Percentiles rank a stretch among this genome's conserved stretches.
Evolutionary conservation across 2,888 invertebrate genomes (phyloP).

Genomic region (Galerucella pusilla): DNA sequence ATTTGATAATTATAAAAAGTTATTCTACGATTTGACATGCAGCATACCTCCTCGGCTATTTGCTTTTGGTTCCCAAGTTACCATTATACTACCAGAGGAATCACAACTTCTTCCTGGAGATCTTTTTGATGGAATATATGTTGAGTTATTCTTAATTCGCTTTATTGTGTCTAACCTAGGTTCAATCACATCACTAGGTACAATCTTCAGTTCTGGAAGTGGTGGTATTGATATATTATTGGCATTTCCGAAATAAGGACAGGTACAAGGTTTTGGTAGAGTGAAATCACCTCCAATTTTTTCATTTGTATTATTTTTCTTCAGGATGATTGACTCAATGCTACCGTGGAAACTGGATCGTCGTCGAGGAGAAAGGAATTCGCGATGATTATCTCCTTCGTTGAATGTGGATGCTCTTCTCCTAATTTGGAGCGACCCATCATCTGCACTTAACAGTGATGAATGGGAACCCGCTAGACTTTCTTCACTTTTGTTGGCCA

Average conservation of each 20-base stretch:
- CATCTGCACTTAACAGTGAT: constrained; percentile 57
- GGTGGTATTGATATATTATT: constrained; percentile 59
- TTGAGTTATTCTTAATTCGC: not conserved
- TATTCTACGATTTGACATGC: too few relatives aligned
- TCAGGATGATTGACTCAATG: constrained; percentile 50
- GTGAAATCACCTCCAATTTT: constrained; percentile 63
- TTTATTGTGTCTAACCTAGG: constrained; percentile 13
- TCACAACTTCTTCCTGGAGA: constrained; percentile 54
- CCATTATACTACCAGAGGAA: constrained; percentile 65
- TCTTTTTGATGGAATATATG: constrained; percentile 60
- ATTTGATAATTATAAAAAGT: too few relatives aligned
- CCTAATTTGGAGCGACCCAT: constrained; percentile 57
- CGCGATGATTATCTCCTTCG: constrained; percentile 64
- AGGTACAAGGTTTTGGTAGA: constrained; percentile 82
- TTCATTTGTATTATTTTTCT: constrained; percentile 42
- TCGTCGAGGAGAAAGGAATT: constrained; percentile 61
- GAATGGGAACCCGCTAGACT: constrained; percentile 60
- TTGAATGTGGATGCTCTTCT: constrained; percentile 68
- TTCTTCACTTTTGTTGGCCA: constrained; percentile 54
- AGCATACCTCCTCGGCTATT: constrained; percentile 66
- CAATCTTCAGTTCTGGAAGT: constrained; percentile 64
- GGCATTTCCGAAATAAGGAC: constrained; percentile 81
- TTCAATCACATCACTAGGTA: constrained; percentile 58
- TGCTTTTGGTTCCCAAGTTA: constrained; percentile 77
- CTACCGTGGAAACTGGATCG: constrained; percentile 66